Percentiles rank a stretch among this genome's conserved stretches.
Conservation (phyloP, 2,113 vertebrate species). For the Lagopus muta region DNA sequence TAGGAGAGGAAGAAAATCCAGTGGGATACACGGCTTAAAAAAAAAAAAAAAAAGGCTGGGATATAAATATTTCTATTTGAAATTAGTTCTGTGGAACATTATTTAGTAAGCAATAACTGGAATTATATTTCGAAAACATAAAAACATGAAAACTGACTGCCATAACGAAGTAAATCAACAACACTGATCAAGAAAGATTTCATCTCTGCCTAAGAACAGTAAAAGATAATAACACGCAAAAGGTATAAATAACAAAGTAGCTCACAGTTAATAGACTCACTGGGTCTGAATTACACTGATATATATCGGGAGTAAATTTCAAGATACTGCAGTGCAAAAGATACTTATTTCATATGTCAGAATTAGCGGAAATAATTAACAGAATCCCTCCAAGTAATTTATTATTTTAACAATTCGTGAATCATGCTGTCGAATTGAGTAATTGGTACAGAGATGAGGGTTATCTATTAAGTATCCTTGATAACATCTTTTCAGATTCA, state of each 20-base stretch:
- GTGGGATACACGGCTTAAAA: not conserved
- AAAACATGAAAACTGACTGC: not conserved
- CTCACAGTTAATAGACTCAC: not conserved
- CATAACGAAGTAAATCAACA: not conserved
- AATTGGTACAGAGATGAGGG: not conserved
- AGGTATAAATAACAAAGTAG: not conserved
- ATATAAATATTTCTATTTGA: not conserved
- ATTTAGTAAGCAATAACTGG: not conserved
- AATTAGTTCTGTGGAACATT: not conserved
- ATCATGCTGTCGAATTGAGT: not conserved
- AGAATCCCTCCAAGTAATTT: not conserved
- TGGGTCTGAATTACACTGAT: not conserved
- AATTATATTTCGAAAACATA: not conserved
- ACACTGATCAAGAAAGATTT: not conserved
- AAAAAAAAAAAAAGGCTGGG: not conserved
- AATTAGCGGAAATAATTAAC: not conserved
- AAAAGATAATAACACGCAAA: not conserved
- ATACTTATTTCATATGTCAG: not conserved
- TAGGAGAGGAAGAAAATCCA: not conserved
- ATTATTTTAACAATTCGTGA: not conserved
- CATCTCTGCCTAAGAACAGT: not conserved
- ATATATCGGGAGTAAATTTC: not conserved
- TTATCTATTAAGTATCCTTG: not conserved
- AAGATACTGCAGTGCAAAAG: not conserved
- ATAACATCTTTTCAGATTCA: slow-evolving; percentile 1